Evolutionary conservation across 2,113 vertebrate genomes (phyloP), one percentile per base, ranked within the genome.

Genomic region (Menura novaehollandiae): DNA sequence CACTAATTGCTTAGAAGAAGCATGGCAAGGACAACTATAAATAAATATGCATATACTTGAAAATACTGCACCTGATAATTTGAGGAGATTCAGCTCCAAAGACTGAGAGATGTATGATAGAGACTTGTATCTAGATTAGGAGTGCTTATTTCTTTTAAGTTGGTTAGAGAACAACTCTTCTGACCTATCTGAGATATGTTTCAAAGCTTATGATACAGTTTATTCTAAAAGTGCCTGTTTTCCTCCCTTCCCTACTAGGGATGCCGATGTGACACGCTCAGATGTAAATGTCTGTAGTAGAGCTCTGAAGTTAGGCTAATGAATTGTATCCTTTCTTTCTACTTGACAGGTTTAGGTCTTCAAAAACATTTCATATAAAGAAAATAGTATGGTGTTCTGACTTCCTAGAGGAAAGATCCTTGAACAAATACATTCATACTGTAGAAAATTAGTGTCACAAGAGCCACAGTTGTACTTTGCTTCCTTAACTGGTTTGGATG

Each of bases 231-330:
- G 52, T 63, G 56, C 27, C 43, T 71, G 43, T 44, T 75, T 89
- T 81, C 68, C 60, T 95, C 47, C 35, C 72, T 95, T 55, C 35
- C 6, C 1, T 71, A n/a, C 1, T 12, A 52, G 64, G 52, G 37
- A 51, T 64, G 43, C 20, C 46, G 64, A 0, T 13, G 35, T 67
- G 76, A 67, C 23, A 2, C 37, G 60, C 56, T 81, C 41, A 83
- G 76, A 77, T 62, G 17, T 58, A 63, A 46, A 77, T 67, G 35
- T 44, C 28, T 80, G 18, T 56, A 55, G 46, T 1, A 35, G 35
- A 92, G 68, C 80, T 93, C 80, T 91, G 73, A 93, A 89, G 60
- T 81, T 56, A 71, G 43, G 56, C 35, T 92, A 62, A 92, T 67
- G 60, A 92, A 67, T 81, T 81, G 59, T 74, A 63, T 9, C 4